Evolutionary conservation across 2,888 invertebrate genomes (phyloP).

Genomic region (Drosophila merina): DNA sequence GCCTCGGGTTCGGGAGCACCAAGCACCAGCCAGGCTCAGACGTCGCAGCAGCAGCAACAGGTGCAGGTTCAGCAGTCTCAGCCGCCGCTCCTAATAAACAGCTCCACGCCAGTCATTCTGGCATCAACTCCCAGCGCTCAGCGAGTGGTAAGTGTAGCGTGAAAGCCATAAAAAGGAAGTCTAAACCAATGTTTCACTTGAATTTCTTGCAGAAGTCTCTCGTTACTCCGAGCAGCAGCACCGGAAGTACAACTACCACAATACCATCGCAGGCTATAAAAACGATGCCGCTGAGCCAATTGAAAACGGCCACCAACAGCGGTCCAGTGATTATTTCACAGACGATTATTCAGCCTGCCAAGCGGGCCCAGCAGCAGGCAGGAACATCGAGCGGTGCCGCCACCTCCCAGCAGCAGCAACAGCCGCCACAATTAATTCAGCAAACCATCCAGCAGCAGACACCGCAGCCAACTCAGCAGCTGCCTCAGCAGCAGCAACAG

Average conservation of each 20-base stretch:
- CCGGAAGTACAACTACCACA: conserved; percentile 68
- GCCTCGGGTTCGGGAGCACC: conserved; percentile 37
- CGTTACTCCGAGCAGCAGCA: conserved; percentile 62
- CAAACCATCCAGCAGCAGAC: conserved; percentile 46
- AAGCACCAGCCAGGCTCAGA: conserved; percentile 39
- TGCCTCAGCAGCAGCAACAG: conserved; percentile 60
- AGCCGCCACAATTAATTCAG: conserved; percentile 32
- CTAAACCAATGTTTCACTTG: background rate
- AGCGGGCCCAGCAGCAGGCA: conserved; percentile 73
- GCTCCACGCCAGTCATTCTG: conserved; percentile 81
- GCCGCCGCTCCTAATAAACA: conserved; percentile 81
- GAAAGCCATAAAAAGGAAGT: background rate
- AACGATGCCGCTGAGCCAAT: conserved; percentile 81
- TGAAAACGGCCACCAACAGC: conserved; percentile 81
- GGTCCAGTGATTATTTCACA: conserved; percentile 83
- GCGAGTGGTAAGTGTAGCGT: conserved; percentile 65
- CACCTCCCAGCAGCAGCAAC: conserved; percentile 44
- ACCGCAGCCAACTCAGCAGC: conserved; percentile 61
- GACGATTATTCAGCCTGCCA: conserved; percentile 83
- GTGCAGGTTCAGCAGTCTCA: conserved; percentile 68
- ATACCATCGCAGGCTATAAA: conserved; percentile 81
- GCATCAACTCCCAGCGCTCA: conserved; percentile 76
- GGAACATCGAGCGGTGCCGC: conserved; percentile 36
- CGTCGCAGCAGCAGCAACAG: conserved; percentile 49
- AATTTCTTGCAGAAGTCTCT: conserved; percentile 64